Base-by-base conservation (phyloP, 37 sponge, comb jelly and placozoan species). In the Corticium candelabrum region DNA sequence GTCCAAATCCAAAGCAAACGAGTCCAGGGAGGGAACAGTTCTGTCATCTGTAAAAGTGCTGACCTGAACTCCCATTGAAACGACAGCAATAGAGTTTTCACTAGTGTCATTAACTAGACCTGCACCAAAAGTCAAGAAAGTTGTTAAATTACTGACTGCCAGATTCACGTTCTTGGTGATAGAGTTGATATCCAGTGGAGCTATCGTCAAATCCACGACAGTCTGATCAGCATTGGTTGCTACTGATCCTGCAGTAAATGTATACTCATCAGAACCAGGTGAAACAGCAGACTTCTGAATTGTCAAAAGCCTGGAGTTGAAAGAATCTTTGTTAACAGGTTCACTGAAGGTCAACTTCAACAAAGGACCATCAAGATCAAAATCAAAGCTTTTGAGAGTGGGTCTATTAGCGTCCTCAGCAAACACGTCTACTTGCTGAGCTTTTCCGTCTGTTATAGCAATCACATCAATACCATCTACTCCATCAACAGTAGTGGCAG, bases 381-480 rank as follows among this genome's bases (percentile, higher is more conserved):
- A 56, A n/a, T 80, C 75, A 84, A 86, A 94, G 15, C 68, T 34
- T 1, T 81, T 75, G 1, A 94, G 83, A 3, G 76, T 43, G 41
- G 89, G 91, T 32, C 81, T 69, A 41, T 80, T 76, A 34, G 7
- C 32, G 77, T 94, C 95, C 30, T 80, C 35, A 36, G 79, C 76
- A 62, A 84, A 88, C 1, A 32, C 33, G 1, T 80, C 34, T 7
- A 74, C 95, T n/a, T 89, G 80, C 1, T 62, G 27, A 29, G 94
- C 90, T 21, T 94, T 94, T 2, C 87, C 89, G 79, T 90, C 84
- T 50, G 89, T 86, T 29, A 94, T 79, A 35, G 91, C 95, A 21
- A 94, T 41, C 4, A 70, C 21, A 32, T 11, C 11, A 11, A 21
- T 50, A 50, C 62, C 21, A 11, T 50, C 21, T 56, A 94, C 88